Conservation (phyloP, 1,140 invertebrate genomes). For the Calosoma granatense region DNA sequence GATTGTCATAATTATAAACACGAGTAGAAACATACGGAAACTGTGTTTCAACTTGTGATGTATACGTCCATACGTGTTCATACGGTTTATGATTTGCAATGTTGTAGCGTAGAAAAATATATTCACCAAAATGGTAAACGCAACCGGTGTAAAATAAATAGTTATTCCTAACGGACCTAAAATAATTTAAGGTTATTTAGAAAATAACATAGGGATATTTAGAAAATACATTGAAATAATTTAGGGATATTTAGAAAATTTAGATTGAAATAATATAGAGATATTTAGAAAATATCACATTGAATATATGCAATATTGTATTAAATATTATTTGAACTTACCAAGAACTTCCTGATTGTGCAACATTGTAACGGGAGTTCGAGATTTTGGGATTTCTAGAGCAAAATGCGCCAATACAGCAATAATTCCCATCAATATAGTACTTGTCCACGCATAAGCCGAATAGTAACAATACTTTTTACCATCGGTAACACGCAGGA, state of each 20-base stretch:
- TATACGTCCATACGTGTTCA: conserved; percentile 71
- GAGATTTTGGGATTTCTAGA: conserved; percentile 51
- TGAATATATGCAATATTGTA: too few relatives aligned
- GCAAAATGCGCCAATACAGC: conserved; percentile 72
- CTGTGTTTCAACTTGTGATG: conserved; percentile 77
- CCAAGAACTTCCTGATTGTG: conserved; percentile 54
- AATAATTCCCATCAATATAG: conserved; percentile 52
- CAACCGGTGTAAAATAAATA: conserved; percentile 68
- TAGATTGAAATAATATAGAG: too few relatives aligned
- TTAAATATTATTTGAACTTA: conserved; percentile 22
- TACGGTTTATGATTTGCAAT: conserved; percentile 62
- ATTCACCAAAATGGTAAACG: conserved; percentile 64
- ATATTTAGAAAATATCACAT: too few relatives aligned
- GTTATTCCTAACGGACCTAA: conserved; percentile 67
- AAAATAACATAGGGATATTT: conserved; percentile 17
- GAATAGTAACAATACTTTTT: conserved; percentile 79
- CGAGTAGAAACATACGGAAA: conserved; percentile 65
- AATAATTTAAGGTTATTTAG: too few relatives aligned
- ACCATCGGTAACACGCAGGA: conserved; percentile 68
- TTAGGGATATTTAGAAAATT: too few relatives aligned
- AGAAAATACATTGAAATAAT: too few relatives aligned
- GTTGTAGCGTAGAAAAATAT: conserved; percentile 70
- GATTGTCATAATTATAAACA: conserved; percentile 60
- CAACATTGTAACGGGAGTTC: conserved; percentile 35
- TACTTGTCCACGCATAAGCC: conserved; percentile 65